Percentiles rank a stretch among this genome's conserved stretches.
Evolutionary conservation across 2,113 vertebrate genomes (phyloP).

Genomic region (Mirza zaza): DNA sequence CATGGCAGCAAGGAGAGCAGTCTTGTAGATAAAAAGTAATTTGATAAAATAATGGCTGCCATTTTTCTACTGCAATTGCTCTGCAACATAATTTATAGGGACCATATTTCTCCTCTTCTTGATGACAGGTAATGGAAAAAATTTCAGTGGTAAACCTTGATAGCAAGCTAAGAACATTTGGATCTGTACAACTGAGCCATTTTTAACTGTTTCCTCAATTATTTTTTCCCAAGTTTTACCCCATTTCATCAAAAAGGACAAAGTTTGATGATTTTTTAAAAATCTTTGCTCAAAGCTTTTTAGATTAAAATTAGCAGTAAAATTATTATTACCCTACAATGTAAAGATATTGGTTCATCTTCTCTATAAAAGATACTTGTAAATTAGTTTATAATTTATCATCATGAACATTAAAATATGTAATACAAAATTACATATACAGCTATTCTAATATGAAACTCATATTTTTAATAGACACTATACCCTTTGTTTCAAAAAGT

Average conservation of each 20-base stretch:
- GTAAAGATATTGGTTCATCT: not conserved
- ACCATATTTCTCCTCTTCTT: conserved; percentile 26
- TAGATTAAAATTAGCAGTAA: conserved; percentile 49
- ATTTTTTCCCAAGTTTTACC: conserved; percentile 45
- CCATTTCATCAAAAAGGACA: conserved; percentile 58
- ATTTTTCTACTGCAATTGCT: conserved; percentile 68
- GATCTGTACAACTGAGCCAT: conserved; percentile 39
- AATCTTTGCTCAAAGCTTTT: conserved; percentile 26
- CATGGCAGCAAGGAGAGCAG: conserved; percentile 27
- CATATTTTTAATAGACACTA: not conserved
- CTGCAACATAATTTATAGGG: conserved; percentile 60
- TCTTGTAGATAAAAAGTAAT: conserved; percentile 71
- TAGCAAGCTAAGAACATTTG: conserved; percentile 30
- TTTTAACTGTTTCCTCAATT: conserved; percentile 66
- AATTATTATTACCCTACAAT: not conserved
- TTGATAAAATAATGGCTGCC: conserved; percentile 70
- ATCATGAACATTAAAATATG: conserved; percentile 34
- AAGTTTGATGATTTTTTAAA: not conserved
- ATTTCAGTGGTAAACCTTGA: conserved; percentile 45
- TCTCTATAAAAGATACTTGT: conserved; percentile 10
- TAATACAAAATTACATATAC: not conserved
- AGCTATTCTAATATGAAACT: not conserved
- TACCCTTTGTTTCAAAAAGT: not conserved
- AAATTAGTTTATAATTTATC: conserved; percentile 11
- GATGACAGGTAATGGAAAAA: conserved; percentile 66